These are phyloP conservation scores for Microdon myrmicae DNA, from an alignment of 2,888 invertebrate genomes.

Conservation along the genomic window DNA sequence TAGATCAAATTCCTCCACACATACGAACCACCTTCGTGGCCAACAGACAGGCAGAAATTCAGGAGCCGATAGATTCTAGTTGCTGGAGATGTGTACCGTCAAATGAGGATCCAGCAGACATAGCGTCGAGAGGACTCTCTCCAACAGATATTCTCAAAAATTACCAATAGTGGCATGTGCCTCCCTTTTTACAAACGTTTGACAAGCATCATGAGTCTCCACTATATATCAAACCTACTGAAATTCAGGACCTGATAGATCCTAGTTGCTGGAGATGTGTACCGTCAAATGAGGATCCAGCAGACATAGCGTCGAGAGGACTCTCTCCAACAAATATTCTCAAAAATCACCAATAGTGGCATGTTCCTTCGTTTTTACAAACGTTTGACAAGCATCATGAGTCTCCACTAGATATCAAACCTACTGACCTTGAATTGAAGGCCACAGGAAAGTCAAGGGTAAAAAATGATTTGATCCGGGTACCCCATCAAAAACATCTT, in stretches of 20 bases:
- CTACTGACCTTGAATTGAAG: not conserved
- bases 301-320: slow-evolving; percentile 4
- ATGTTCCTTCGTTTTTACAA: too few species aligned
- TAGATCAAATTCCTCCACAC: slow-evolving; percentile 1
- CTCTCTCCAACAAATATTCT: not conserved
- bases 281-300: not conserved
- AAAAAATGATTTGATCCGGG: slow-evolving; percentile 7
- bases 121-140: slow-evolving; percentile 2
- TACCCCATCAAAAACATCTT: slow-evolving; percentile 4
- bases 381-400: too few species aligned
- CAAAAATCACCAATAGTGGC: not conserved
- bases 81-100: slow-evolving; percentile 3
- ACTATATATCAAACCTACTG: not conserved
- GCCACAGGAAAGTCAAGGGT: not conserved
- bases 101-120: not conserved
- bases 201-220: too few species aligned
- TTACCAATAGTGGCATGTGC: too few species aligned
- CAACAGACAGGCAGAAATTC: slow-evolving; percentile 4
- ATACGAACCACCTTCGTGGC: not conserved
- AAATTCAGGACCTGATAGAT: slow-evolving; percentile 5
- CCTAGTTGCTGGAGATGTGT: not conserved
- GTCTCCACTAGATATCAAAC: not conserved
- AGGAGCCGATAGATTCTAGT: not conserved
- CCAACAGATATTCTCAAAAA: not conserved
- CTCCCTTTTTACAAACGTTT: too few species aligned